A percentile compares a stretch with the other conserved stretches of the same genome.
Evolutionary conservation across 2,888 invertebrate species (phyloP).

Genomic region (Lithodes maja): DNA sequence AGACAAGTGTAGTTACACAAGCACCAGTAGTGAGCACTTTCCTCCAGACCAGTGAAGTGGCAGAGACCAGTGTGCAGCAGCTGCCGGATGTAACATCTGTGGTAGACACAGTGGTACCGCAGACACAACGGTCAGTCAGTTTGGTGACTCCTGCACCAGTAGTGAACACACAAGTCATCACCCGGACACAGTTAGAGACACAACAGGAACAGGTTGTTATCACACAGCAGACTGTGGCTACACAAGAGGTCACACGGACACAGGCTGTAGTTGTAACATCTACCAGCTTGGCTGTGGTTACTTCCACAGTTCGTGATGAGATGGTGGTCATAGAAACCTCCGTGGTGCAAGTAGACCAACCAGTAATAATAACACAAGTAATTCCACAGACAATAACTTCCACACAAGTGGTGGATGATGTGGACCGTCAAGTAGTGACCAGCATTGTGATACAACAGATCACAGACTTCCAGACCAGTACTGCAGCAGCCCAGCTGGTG

Average conservation of each 20-base stretch:
- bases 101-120: slow-evolving; percentile 44
- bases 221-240: slow-evolving; percentile 53
- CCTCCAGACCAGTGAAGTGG: slow-evolving; percentile 41
- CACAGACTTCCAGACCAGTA: slow-evolving; percentile 58
- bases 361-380: slow-evolving; percentile 42
- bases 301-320: slow-evolving; percentile 43
- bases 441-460: slow-evolving; percentile 36
- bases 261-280: slow-evolving; percentile 50
- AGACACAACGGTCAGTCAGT: slow-evolving; percentile 48
- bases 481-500: slow-evolving; percentile 34
- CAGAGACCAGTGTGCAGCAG: slow-evolving; percentile 36
- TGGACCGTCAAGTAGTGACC: slow-evolving; percentile 56
- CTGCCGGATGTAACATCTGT: slow-evolving; percentile 54
- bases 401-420: slow-evolving; percentile 51
- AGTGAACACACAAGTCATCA: slow-evolving; percentile 50
- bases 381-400: slow-evolving; percentile 54
- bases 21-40: slow-evolving; percentile 23
- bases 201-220: slow-evolving; percentile 46
- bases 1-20: slow-evolving; percentile 43
- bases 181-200: slow-evolving; percentile 50
- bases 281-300: slow-evolving; percentile 47
- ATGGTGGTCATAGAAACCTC: slow-evolving; percentile 32
- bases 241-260: slow-evolving; percentile 48
- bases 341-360: slow-evolving; percentile 48
- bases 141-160: slow-evolving; percentile 60